Percentiles rank a stretch among this genome's conserved stretches.
Conservation (phyloP, 2,888 invertebrate species). For the Tetranychus piercei region DNA sequence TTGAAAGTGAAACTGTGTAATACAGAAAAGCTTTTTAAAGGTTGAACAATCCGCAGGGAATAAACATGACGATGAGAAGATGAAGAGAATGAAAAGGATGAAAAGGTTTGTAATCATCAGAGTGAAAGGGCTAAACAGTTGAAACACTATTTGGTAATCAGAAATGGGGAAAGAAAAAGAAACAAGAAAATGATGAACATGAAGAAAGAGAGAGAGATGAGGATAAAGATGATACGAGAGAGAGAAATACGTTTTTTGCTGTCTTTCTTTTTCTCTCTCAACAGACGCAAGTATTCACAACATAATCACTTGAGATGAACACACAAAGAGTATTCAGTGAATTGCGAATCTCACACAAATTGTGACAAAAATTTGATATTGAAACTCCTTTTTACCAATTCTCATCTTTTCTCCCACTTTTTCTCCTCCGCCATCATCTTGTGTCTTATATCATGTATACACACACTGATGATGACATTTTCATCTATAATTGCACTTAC, state of each 20-base stretch:
- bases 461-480: neutral
- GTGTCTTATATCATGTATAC: neutral
- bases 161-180: too few relatives aligned
- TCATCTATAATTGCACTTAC: constrained; percentile 1
- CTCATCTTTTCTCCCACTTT: neutral
- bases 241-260: too few relatives aligned
- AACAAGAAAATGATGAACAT: too few relatives aligned
- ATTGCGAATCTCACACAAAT: neutral
- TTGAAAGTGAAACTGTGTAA: neutral
- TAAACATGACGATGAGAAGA: neutral
- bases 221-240: too few relatives aligned
- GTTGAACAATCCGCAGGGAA: neutral
- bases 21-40: neutral
- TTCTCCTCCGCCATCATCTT: neutral
- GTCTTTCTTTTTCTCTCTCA: too few relatives aligned
- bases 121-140: neutral
- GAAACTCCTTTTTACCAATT: neutral
- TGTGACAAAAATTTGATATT: neutral
- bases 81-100: neutral
- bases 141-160: too few relatives aligned
- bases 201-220: too few relatives aligned
- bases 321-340: neutral
- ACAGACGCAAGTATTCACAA: neutral
- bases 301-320: neutral
- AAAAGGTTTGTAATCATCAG: neutral